Evolutionary conservation across 2,113 vertebrate genomes (phyloP).

Genomic region (Ciconia stormi): DNA sequence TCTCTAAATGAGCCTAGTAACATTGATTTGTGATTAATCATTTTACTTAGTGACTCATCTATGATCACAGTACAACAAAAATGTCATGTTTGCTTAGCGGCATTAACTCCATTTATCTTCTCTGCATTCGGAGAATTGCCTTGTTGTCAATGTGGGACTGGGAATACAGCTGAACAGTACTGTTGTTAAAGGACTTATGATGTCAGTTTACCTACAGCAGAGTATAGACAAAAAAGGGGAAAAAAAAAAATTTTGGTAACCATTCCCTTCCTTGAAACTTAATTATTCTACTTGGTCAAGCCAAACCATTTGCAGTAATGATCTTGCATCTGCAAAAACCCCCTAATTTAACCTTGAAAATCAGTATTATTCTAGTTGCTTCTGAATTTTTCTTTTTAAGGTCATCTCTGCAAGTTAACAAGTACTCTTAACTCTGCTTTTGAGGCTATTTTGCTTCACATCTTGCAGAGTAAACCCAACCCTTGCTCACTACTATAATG

Average conservation of each 20-base stretch:
- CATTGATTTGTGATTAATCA: constrained; percentile 81
- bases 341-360: not conserved
- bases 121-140: constrained; percentile 69
- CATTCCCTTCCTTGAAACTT: not conserved
- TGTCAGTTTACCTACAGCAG: not conserved
- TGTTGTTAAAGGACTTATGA: constrained; percentile 17
- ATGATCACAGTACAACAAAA: constrained; percentile 73
- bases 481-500: not conserved
- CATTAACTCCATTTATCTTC: constrained; percentile 76
- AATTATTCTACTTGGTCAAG: not conserved
- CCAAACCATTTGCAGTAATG: not conserved
- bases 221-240: not conserved
- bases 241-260: not conserved
- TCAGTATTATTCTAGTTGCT: not conserved
- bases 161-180: constrained; percentile 31
- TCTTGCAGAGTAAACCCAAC: not conserved
- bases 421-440: not conserved
- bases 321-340: not conserved
- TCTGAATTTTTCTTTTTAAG: not conserved
- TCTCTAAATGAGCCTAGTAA: constrained; percentile 77
- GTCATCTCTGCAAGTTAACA: not conserved
- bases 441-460: not conserved
- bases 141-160: constrained; percentile 66
- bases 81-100: constrained; percentile 75
- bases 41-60: constrained; percentile 78